Evolutionary conservation across 2,113 vertebrate species (phyloP).

Genomic region (Hemiscyllium ocellatum): DNA sequence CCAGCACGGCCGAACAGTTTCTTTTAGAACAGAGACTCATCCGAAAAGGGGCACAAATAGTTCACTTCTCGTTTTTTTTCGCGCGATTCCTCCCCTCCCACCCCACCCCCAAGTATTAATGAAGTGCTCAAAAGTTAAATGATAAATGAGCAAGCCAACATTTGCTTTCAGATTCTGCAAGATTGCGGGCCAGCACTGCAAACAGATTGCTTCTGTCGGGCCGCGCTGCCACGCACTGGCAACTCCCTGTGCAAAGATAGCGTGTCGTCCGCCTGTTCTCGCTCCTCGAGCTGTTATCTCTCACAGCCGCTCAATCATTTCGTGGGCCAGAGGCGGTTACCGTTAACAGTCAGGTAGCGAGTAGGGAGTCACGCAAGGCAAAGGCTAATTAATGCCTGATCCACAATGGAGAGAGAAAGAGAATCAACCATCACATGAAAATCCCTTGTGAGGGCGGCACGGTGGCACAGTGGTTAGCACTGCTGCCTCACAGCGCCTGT

Average conservation of each 20-base stretch:
- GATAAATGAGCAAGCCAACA: too few species aligned
- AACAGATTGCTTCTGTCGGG: too few species aligned
- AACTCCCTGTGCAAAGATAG: background rate
- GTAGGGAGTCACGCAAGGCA: constrained; percentile 28
- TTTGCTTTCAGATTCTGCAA: background rate
- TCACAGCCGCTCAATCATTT: background rate
- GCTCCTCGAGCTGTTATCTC: background rate
- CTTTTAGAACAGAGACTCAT: background rate
- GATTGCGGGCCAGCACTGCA: background rate
- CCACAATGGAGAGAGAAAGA: background rate
- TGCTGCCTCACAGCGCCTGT: too few species aligned
- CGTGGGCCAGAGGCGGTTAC: background rate
- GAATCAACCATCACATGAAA: background rate
- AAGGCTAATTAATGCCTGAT: background rate
- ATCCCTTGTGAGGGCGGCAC: background rate
- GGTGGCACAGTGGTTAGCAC: too few species aligned
- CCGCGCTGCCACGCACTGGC: background rate
- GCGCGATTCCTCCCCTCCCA: too few species aligned
- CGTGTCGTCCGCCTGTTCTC: background rate
- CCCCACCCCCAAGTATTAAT: too few species aligned
- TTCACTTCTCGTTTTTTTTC: background rate
- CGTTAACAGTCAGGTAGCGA: constrained; percentile 13
- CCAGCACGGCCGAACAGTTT: background rate
- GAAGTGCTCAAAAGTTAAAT: background rate
- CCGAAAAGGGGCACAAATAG: background rate